Conservation (phyloP, 2,888 invertebrate genomes). For the Embidobia sp. region DNA sequence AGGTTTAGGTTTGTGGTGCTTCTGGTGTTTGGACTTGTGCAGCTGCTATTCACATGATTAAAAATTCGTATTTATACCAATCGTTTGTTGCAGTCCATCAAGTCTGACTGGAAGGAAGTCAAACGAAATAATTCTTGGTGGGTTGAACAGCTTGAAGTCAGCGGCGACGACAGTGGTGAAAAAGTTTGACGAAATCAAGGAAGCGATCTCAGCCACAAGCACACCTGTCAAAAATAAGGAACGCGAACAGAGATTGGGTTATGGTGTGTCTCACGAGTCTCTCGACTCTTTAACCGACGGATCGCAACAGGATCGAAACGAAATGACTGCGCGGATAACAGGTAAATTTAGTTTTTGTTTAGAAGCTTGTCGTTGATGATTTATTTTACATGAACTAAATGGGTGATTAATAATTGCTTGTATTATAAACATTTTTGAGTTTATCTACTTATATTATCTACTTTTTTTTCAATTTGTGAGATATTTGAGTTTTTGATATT, state of each 20-base stretch:
- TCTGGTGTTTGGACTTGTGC: too few species aligned
- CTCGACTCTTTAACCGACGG: slow-evolving; percentile 79
- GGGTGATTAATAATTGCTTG: too few species aligned
- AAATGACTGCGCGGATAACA: slow-evolving; percentile 74
- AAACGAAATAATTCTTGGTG: slow-evolving; percentile 92
- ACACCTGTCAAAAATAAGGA: slow-evolving; percentile 89
- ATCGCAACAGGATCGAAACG: slow-evolving; percentile 79
- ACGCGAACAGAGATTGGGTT: slow-evolving; percentile 78
- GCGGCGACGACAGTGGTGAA: slow-evolving; percentile 93
- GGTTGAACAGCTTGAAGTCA: slow-evolving; percentile 92
- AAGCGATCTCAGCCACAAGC: slow-evolving; percentile 93
- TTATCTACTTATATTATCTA: too few species aligned
- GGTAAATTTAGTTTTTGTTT: slow-evolving; percentile 68
- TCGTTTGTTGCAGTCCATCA: slow-evolving; percentile 85
- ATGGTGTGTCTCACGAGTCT: slow-evolving; percentile 79
- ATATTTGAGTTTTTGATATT: too few species aligned
- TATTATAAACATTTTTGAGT: too few species aligned
- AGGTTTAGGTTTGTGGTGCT: background rate
- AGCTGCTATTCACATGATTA: too few species aligned
- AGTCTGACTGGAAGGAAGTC: slow-evolving; percentile 93
- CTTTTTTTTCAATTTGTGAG: too few species aligned
- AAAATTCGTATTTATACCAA: too few species aligned
- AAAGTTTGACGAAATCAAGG: slow-evolving; percentile 95
- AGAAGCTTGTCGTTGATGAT: too few species aligned
- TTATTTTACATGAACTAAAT: too few species aligned